phyloP scores from a whole-genome alignment of 2,797 vertebrate species.

The Myotis planiceps region DNA sequence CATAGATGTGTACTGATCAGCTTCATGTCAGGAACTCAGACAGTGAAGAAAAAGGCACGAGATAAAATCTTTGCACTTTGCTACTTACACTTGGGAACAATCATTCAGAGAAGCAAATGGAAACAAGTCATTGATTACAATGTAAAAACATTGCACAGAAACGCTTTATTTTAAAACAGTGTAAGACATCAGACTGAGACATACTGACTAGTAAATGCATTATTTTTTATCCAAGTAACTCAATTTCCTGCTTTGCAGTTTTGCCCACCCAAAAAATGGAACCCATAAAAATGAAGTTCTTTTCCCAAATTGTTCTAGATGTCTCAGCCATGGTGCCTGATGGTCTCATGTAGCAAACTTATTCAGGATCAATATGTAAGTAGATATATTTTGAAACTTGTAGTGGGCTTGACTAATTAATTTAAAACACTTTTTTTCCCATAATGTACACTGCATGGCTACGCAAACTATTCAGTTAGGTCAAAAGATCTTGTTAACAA shows the following conservation, averaged over 20 bases:
- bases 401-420: not conserved
- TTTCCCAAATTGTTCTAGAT: not conserved
- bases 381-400: not conserved
- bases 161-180: not conserved
- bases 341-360: not conserved
- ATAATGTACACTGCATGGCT: not conserved
- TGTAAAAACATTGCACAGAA: not conserved
- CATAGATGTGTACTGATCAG: not conserved
- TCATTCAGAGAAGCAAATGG: not conserved
- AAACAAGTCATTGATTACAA: not conserved
- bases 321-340: not conserved
- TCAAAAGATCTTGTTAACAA: not conserved
- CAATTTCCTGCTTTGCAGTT: not conserved
- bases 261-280: not conserved
- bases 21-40: not conserved
- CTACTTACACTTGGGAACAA: not conserved
- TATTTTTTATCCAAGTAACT: slow-evolving; percentile 21
- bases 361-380: not conserved
- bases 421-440: not conserved
- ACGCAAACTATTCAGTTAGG: not conserved
- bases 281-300: slow-evolving; percentile 18
- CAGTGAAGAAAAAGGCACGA: not conserved
- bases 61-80: not conserved
- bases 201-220: not conserved
- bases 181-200: not conserved